Evolutionary conservation across 2,113 vertebrate genomes (phyloP).

Genomic region (Pimephales promelas): DNA sequence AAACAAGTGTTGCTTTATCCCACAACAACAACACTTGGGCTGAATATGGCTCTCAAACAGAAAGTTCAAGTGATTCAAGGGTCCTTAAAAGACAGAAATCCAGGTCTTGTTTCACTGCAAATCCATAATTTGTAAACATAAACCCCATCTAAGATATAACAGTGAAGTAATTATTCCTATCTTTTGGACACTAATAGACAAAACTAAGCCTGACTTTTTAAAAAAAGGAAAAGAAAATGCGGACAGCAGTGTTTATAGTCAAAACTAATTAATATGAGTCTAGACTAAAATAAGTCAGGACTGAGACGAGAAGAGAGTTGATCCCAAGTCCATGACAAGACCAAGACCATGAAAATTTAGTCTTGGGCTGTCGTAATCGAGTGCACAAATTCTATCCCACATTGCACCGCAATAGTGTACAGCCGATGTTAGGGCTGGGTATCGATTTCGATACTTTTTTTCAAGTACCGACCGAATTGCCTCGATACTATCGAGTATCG

Average conservation of each 20-base stretch:
- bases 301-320: not conserved
- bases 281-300: not conserved
- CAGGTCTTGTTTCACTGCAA: not conserved
- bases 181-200: not conserved
- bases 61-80: conserved; percentile 34
- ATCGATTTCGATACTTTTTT: no score
- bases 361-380: not conserved
- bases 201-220: not conserved
- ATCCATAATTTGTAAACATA: conserved; percentile 32
- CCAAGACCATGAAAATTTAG: not conserved
- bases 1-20: not conserved
- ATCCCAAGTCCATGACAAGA: not conserved
- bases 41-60: not conserved
- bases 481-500: no score
- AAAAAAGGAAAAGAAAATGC: not conserved
- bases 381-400: no score
- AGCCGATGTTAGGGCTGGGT: no score
- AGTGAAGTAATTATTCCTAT: not conserved
- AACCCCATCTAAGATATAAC: not conserved
- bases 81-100: not conserved
- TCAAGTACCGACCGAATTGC: no score
- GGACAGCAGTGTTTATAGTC: not conserved
- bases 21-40: conserved; percentile 36
- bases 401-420: no score
- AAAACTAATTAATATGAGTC: not conserved